Percentiles rank a stretch among this genome's conserved stretches.
Evolutionary conservation across 2,888 invertebrate genomes (phyloP).

Genomic region (Ischnus inquisitorius): DNA sequence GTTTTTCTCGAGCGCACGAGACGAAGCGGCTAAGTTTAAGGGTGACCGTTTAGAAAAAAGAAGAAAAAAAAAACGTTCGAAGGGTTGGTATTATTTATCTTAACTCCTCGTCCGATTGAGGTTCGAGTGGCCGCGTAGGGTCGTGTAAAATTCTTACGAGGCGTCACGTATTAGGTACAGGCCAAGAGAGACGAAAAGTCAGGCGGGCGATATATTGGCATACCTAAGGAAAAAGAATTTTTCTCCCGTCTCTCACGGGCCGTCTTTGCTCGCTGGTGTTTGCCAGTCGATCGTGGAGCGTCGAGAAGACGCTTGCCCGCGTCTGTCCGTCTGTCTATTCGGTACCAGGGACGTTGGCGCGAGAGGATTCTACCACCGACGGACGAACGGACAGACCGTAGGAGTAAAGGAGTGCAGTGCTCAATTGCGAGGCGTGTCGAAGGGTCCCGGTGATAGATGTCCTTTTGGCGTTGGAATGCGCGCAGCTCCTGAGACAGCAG

Average conservation of each 20-base stretch:
- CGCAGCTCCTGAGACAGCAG: slow-evolving; percentile 70
- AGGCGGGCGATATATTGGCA: slow-evolving; percentile 84
- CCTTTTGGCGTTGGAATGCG: slow-evolving; percentile 81
- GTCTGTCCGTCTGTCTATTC: slow-evolving; percentile 75
- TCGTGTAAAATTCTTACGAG: slow-evolving; percentile 80
- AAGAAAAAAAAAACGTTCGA: slow-evolving; percentile 24
- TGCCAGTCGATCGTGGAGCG: slow-evolving; percentile 45
- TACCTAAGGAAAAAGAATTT: slow-evolving; percentile 85
- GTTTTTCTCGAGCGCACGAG: slow-evolving; percentile 30
- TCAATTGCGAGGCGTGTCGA: slow-evolving; percentile 80
- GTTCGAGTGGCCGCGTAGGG: slow-evolving; percentile 70
- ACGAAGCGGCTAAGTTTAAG: slow-evolving; percentile 28
- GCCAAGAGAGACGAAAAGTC: slow-evolving; percentile 61
- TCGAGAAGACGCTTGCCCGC: slow-evolving; percentile 63
- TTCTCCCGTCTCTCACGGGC: slow-evolving; percentile 75
- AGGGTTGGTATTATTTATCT: slow-evolving; percentile 81
- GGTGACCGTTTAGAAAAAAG: slow-evolving; percentile 31
- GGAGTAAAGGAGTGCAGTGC: slow-evolving; percentile 73
- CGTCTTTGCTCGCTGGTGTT: slow-evolving; percentile 47
- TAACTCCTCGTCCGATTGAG: slow-evolving; percentile 74
- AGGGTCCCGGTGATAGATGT: slow-evolving; percentile 83
- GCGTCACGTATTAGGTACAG: slow-evolving; percentile 81
- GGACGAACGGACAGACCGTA: slow-evolving; percentile 47
- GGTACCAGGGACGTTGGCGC: slow-evolving; percentile 61
- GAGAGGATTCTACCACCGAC: slow-evolving; percentile 33